Evolutionary conservation across 2,797 vertebrate genomes (phyloP).

Genomic region (Coccyzus lansbergi): DNA sequence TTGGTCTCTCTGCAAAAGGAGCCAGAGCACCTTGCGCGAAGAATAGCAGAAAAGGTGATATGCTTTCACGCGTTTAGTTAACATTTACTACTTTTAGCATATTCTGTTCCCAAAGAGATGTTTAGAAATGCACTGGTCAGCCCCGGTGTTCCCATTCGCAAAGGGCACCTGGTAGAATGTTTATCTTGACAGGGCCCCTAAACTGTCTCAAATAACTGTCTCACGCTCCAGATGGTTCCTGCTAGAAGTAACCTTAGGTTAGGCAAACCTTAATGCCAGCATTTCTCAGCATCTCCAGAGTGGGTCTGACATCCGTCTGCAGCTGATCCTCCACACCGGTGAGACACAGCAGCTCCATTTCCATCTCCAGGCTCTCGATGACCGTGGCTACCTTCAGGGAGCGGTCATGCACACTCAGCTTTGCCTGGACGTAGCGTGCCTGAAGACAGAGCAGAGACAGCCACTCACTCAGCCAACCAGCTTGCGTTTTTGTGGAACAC

Average conservation of each 20-base stretch:
- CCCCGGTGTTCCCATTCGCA: not conserved
- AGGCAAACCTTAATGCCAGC: slow-evolving; percentile 93
- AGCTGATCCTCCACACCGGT: slow-evolving; percentile 97
- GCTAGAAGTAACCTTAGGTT: not conserved
- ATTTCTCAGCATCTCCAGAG: slow-evolving; percentile 94
- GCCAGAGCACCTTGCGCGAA: not conserved
- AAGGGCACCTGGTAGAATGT: not conserved
- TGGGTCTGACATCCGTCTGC: slow-evolving; percentile 92
- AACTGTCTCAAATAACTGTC: rapidly evolving
- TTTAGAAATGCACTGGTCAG: not conserved
- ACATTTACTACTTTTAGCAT: not conserved
- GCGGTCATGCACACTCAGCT: slow-evolving; percentile 95
- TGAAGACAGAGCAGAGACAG: slow-evolving; percentile 53
- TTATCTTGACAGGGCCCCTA: not conserved
- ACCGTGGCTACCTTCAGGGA: slow-evolving; percentile 97
- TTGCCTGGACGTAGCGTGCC: slow-evolving; percentile 95
- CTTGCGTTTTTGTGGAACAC: not conserved
- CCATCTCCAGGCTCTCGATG: slow-evolving; percentile 98
- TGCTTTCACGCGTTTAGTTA: not conserved
- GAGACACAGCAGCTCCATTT: slow-evolving; percentile 96
- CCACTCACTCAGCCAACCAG: not conserved
- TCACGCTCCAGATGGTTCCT: not conserved
- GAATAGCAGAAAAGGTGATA: not conserved
- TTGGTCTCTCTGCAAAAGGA: not conserved
- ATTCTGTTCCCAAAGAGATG: not conserved